These are phyloP conservation scores for Hirtodrosophila cameraria DNA, from an alignment of 2,888 invertebrate genomes.

Conservation along the genomic window DNA sequence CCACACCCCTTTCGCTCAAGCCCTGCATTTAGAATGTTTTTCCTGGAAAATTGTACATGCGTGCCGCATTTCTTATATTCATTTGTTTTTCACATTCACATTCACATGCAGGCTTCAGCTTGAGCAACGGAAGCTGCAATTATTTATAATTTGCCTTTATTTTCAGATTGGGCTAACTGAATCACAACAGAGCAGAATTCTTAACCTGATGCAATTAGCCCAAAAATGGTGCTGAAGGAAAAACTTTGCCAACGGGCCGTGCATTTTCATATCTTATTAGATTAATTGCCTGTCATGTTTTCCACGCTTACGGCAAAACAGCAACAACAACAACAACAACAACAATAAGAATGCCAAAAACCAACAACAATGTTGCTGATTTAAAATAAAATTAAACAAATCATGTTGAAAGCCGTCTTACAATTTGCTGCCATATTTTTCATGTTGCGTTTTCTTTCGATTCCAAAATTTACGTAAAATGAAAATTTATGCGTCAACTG, in stretches of 20 bases:
- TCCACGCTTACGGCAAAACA: slow-evolving; percentile 41
- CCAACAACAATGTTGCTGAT: slow-evolving; percentile 38
- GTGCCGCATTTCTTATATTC: slow-evolving; percentile 62
- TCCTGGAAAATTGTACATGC: slow-evolving; percentile 68
- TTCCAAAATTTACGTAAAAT: slow-evolving; percentile 74
- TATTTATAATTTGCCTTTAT: slow-evolving; percentile 72
- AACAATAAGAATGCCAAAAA: too few relatives aligned
- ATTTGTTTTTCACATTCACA: slow-evolving; percentile 33
- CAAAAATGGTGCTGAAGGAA: slow-evolving; percentile 48
- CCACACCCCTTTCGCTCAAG: slow-evolving; percentile 3
- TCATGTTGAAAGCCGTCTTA: slow-evolving; percentile 62
- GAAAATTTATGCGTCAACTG: slow-evolving; percentile 80
- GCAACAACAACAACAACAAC: slow-evolving; percentile 13
- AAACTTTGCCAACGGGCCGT: slow-evolving; percentile 40
- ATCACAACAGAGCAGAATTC: slow-evolving; percentile 13
- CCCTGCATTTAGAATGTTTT: slow-evolving; percentile 35
- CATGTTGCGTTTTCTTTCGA: slow-evolving; percentile 64
- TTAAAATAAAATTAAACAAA: slow-evolving; percentile 56
- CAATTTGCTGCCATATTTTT: slow-evolving; percentile 76
- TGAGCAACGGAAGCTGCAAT: slow-evolving; percentile 74
- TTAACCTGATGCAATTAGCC: slow-evolving; percentile 60
- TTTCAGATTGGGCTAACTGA: slow-evolving; percentile 3
- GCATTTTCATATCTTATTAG: slow-evolving; percentile 51
- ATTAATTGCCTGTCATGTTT: slow-evolving; percentile 78
- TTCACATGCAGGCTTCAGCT: too few relatives aligned